Evolutionary conservation across 2,113 vertebrate genomes (phyloP), one percentile per base, ranked within the genome.

Genomic region (Epinephelus moara): DNA sequence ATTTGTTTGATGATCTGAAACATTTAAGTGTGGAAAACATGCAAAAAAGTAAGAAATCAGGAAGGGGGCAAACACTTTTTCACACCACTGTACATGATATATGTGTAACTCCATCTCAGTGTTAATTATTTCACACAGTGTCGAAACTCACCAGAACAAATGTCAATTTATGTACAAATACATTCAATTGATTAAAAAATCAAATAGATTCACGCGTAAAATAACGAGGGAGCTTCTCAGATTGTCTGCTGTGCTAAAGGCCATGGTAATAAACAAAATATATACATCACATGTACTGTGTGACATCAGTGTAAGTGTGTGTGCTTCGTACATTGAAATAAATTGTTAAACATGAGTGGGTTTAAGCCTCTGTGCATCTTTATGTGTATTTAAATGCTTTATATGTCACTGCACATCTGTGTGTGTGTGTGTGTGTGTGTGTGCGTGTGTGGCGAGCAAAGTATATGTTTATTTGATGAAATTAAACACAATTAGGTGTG

Each of bases 401-500:
- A 40, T 6, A 19, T n/a, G 59, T 64, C 49, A 13, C 33, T 33
- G 9, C 45, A 60, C 63, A 5, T 49, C 27, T 33, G 52, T 62
- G 13, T 68, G 55, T 8, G 42, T 12, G 11, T 33, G 13, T 49
- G 37, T 33, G 52, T 62, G 13, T 68, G 55, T 8, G 42, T 55
- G 15, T 66, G 14, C 27, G 37, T 45, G 13, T 49, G 37, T 33
- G 52, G 57, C 10, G 21, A 72, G 56, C 17, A 78, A 61, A 49
- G 25, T 27, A 15, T 25, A 45, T 21, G 7, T 85, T 71, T 62
- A 61, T 70, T 55, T 27, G 59, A 57, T 70, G 40, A 71, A 67
- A 87, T 63, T 68, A 71, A 67, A 83, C 40, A 37, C 37, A 52
- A 74, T 85, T 75, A 82, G 70, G 40, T 60, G 70, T 59, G 62